Percentiles rank a stretch among this genome's conserved stretches.
These are phyloP conservation scores for Pherbina coryleti DNA, from an alignment of 2,888 invertebrate genomes.

Conservation along the genomic window DNA sequence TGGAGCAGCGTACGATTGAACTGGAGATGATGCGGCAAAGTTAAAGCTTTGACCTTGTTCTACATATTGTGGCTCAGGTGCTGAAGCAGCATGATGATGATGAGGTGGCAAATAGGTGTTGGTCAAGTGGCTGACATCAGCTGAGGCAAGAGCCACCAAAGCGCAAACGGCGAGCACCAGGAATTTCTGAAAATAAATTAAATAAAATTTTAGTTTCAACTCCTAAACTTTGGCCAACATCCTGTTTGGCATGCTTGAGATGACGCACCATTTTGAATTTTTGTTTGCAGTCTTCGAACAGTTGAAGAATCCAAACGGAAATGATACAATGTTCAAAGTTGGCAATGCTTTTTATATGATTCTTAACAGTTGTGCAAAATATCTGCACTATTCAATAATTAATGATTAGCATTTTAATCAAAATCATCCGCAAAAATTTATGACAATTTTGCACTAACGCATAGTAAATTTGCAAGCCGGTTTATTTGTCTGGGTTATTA, in stretches of 20 bases:
- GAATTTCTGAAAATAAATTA: constrained; percentile 46
- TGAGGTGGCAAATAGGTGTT: constrained; percentile 61
- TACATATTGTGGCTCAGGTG: constrained; percentile 37
- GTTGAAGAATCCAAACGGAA: constrained; percentile 58
- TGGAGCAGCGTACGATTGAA: constrained; percentile 50
- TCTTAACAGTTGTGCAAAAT: constrained; percentile 51
- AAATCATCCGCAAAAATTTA: constrained; percentile 40
- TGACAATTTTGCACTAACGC: constrained; percentile 34
- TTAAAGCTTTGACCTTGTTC: constrained; percentile 35
- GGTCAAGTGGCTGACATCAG: constrained; percentile 60
- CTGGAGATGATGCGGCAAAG: constrained; percentile 44
- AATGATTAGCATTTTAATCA: constrained; percentile 54
- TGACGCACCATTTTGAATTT: constrained; percentile 55
- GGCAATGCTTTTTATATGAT: constrained; percentile 61
- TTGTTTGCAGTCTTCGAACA: constrained; percentile 54
- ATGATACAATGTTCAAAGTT: constrained; percentile 55
- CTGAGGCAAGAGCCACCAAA: constrained; percentile 43
- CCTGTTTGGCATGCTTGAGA: background rate
- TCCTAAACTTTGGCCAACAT: background rate
- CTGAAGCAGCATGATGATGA: constrained; percentile 48
- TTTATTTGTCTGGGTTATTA: constrained; percentile 31
- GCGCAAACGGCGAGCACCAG: constrained; percentile 41
- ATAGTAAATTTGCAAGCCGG: constrained; percentile 37
- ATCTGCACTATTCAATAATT: constrained; percentile 43
- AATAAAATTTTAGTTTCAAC: background rate